Percentiles rank a stretch among this genome's conserved stretches.
Conservation (phyloP, 2,797 vertebrate species). For the Gorsachius magnificus region DNA sequence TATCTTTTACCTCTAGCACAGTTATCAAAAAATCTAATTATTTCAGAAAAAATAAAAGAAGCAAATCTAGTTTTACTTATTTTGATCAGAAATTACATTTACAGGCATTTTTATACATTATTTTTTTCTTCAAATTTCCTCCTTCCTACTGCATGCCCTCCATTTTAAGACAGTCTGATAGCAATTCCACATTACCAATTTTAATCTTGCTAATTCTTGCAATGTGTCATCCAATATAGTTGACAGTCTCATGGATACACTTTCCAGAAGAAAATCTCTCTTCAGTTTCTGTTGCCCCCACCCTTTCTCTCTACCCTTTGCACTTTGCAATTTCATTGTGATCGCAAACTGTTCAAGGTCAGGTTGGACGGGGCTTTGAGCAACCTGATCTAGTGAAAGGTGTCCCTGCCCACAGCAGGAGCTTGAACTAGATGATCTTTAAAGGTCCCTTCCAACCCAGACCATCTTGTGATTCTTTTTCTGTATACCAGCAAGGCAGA, state of each 20-base stretch:
- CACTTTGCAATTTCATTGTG: background rate
- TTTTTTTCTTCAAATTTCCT: background rate
- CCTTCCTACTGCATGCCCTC: background rate
- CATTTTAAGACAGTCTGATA: background rate
- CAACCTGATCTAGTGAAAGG: background rate
- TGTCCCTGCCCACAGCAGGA: background rate
- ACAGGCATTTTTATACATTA: background rate
- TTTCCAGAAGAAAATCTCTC: background rate
- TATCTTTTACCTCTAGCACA: background rate
- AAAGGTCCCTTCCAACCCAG: background rate
- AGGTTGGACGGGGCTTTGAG: background rate
- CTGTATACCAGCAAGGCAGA: background rate
- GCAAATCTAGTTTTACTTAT: background rate
- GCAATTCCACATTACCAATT: background rate
- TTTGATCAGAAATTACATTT: background rate
- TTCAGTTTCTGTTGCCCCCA: background rate
- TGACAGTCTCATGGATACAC: background rate
- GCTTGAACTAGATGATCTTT: background rate
- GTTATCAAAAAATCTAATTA: background rate
- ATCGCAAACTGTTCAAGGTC: background rate
- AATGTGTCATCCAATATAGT: background rate
- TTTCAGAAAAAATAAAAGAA: background rate
- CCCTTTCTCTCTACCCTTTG: background rate
- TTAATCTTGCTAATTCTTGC: background rate
- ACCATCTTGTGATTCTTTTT: background rate